Percentiles rank a stretch among this genome's conserved stretches.
phyloP scores from a whole-genome alignment of 2,113 vertebrate genomes.

The Forbesichthys papilliferus region DNA sequence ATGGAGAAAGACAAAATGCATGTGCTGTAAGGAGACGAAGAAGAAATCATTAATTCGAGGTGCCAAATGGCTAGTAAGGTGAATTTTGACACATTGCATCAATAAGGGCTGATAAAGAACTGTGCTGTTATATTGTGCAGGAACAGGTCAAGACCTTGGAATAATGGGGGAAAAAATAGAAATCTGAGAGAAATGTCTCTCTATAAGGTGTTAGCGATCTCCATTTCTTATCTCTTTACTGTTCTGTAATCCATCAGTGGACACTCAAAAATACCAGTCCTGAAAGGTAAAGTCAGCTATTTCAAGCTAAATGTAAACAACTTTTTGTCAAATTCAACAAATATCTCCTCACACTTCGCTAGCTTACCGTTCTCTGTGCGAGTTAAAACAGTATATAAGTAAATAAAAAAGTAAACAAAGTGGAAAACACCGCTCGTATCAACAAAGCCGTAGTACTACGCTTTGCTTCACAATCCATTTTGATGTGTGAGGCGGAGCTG shows the following conservation, averaged over 20 bases:
- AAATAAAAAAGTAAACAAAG: too few relatives aligned
- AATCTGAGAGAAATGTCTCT: conserved; percentile 9
- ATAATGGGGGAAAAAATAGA: conserved; percentile 11
- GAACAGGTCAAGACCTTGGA: conserved; percentile 30
- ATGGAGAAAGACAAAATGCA: not conserved
- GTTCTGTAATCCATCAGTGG: not conserved
- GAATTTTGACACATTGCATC: conserved; percentile 16
- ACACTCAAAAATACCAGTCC: not conserved
- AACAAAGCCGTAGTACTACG: too few relatives aligned
- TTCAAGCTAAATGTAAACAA: too few relatives aligned
- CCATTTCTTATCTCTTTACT: not conserved
- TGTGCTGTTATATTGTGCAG: not conserved
- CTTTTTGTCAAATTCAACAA: too few relatives aligned
- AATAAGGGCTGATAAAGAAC: conserved; percentile 22
- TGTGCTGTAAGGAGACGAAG: not conserved
- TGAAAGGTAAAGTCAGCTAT: too few relatives aligned
- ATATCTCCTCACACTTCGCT: too few relatives aligned
- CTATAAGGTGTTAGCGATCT: not conserved
- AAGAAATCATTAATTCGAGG: not conserved
- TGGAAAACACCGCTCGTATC: too few relatives aligned
- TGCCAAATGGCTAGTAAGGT: not conserved
- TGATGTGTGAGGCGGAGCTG: too few relatives aligned
- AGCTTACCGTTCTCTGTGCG: too few relatives aligned
- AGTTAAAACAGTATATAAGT: too few relatives aligned
- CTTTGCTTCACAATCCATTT: too few relatives aligned